phyloP scores from a whole-genome alignment of 2,888 invertebrate genomes.

The Epirrhoe alternata region DNA sequence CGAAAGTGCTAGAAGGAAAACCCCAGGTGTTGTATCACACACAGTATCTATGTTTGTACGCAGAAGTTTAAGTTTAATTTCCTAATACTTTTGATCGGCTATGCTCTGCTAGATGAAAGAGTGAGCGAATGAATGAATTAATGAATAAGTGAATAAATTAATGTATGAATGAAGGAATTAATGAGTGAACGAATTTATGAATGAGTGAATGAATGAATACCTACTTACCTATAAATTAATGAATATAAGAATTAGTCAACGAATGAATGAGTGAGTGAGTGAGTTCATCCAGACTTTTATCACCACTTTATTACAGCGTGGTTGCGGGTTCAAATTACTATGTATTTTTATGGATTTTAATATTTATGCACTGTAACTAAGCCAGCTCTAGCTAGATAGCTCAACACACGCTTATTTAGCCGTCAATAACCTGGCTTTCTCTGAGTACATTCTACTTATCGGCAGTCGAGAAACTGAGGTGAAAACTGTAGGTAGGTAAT shows the following conservation, averaged over 20 bases:
- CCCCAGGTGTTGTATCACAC: constrained; percentile 22
- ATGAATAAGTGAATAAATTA: too few species aligned
- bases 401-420: constrained; percentile 18
- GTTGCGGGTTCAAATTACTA: neutral
- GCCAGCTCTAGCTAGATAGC: constrained; percentile 7
- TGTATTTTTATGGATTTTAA: neutral
- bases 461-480: constrained; percentile 18
- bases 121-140: too few species aligned
- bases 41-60: neutral
- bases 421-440: constrained; percentile 32
- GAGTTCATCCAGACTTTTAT: too few species aligned
- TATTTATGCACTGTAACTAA: constrained; percentile 2
- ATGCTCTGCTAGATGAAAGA: too few species aligned
- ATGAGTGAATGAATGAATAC: too few species aligned
- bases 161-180: too few species aligned
- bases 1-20: constrained; percentile 31
- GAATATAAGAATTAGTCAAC: too few species aligned
- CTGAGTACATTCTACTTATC: constrained; percentile 24
- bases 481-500: constrained; percentile 30
- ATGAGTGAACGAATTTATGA: too few species aligned
- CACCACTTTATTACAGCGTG: neutral
- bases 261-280: too few species aligned
- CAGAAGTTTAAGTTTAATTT: neutral
- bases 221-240: too few species aligned
- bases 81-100: neutral